A percentile compares a stretch with the other conserved stretches of the same genome.
phyloP scores from a whole-genome alignment of 2,113 vertebrate species.

The Callaeas wilsoni region DNA sequence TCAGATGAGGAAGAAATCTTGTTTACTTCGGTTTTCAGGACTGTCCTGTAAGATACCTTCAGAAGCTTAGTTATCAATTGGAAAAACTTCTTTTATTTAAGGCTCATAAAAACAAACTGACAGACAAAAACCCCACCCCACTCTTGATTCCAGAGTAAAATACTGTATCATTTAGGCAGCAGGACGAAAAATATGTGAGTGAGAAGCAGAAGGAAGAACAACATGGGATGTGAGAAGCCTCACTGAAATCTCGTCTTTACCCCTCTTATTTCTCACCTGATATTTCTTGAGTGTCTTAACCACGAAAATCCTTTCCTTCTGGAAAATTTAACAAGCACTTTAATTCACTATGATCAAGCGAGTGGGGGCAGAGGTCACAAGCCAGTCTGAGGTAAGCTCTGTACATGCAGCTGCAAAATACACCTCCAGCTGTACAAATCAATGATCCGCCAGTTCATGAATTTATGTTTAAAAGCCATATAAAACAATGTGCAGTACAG shows the following conservation, averaged over 20 bases:
- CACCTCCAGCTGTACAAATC: neutral
- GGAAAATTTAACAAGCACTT: neutral
- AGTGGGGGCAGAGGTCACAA: neutral
- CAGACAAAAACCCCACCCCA: rapidly evolving
- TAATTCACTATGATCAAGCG: neutral
- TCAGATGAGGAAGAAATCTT: neutral
- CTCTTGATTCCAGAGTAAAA: neutral
- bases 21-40: neutral
- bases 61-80: neutral
- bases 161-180: neutral
- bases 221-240: neutral
- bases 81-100: neutral
- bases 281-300: neutral
- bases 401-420: neutral
- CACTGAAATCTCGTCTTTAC: neutral
- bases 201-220: neutral
- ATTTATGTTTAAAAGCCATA: neutral
- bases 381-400: neutral
- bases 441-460: neutral
- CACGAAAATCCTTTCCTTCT: neutral
- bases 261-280: neutral
- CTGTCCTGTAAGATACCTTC: neutral
- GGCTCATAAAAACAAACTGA: neutral
- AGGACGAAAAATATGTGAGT: neutral
- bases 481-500: neutral